Evolutionary conservation across 2,113 vertebrate species (phyloP).

Genomic region (Pholis gunnellus): DNA sequence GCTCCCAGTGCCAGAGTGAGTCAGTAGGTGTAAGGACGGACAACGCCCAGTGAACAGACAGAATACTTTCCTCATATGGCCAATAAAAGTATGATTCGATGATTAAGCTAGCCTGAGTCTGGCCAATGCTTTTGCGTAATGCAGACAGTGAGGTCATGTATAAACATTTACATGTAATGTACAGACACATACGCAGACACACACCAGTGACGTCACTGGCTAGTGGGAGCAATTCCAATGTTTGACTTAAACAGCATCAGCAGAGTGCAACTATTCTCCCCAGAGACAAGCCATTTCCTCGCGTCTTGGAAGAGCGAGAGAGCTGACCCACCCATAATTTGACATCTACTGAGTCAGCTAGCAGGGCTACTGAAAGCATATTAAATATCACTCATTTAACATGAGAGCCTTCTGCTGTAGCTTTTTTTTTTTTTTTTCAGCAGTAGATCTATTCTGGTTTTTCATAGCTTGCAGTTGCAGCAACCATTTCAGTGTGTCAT

Average conservation of each 20-base stretch:
- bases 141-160: conserved; percentile 47
- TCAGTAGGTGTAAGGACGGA: conserved; percentile 64
- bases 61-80: conserved; percentile 35
- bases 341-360: conserved; percentile 70
- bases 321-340: conserved; percentile 47
- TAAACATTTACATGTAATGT: neutral
- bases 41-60: conserved; percentile 48
- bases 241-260: conserved; percentile 44
- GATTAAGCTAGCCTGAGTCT: conserved; percentile 21
- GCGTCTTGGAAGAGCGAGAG: conserved; percentile 35
- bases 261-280: conserved; percentile 34
- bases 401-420: conserved; percentile 19
- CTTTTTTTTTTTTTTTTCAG: conserved; percentile 5
- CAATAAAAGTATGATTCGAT: conserved; percentile 49
- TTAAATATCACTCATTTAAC: conserved; percentile 57
- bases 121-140: conserved; percentile 43
- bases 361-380: conserved; percentile 49
- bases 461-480: conserved; percentile 6
- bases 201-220: conserved; percentile 43
- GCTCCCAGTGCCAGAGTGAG: conserved; percentile 55
- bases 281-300: conserved; percentile 42
- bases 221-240: conserved; percentile 37
- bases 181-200: neutral
- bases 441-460: conserved; percentile 27
- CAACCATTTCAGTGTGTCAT: conserved; percentile 31